Evolutionary conservation across 1,140 invertebrate species (phyloP).

Genomic region (Lasioglossum albipes): DNA sequence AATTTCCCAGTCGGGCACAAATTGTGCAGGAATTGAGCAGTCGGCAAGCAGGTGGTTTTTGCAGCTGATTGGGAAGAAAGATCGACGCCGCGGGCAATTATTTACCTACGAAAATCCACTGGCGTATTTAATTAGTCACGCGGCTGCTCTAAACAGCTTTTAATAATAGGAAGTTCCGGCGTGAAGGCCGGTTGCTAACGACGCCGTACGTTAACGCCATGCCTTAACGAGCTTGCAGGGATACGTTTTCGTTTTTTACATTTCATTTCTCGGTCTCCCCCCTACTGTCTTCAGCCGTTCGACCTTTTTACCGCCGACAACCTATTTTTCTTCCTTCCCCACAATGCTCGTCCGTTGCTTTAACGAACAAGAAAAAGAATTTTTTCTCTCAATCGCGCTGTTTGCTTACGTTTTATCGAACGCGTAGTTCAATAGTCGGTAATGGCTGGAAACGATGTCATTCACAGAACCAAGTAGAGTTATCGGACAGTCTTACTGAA

Average conservation of each 20-base stretch:
- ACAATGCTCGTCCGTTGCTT: conserved; percentile 59
- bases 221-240: conserved; percentile 74
- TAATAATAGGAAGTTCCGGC: conserved; percentile 74
- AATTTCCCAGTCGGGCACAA: neutral
- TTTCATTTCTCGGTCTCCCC: conserved; percentile 41
- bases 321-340: conserved; percentile 56
- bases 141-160: conserved; percentile 71
- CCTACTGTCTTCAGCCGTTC: conserved; percentile 43
- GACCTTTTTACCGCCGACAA: conserved; percentile 34
- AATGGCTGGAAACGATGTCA: no score
- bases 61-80: conserved; percentile 42
- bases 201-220: conserved; percentile 74
- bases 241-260: conserved; percentile 61
- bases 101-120: conserved; percentile 61
- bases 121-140: conserved; percentile 71
- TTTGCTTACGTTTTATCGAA: no score
- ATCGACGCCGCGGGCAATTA: conserved; percentile 43
- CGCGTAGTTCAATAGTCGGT: no score
- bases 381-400: conserved; percentile 12
- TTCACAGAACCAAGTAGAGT: no score
- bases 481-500: no score
- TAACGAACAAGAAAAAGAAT: conserved; percentile 58
- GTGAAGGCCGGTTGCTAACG: conserved; percentile 69
- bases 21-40: neutral
- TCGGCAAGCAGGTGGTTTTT: neutral